phyloP scores from a whole-genome alignment of 1,140 invertebrate species.

The Parapsyche elsis region DNA sequence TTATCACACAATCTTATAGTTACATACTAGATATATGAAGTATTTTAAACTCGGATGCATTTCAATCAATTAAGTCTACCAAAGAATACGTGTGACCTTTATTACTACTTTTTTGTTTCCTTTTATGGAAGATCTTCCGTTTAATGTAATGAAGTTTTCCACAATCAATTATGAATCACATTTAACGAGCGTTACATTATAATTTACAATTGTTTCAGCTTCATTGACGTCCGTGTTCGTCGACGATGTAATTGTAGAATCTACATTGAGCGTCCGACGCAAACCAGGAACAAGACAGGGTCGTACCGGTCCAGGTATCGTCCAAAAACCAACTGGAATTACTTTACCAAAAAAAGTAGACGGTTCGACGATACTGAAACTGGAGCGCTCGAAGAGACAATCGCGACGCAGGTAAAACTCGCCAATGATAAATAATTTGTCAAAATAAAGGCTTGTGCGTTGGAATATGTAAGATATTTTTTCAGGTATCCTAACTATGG shows the following conservation, averaged over 20 bases:
- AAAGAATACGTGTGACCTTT: too few species aligned
- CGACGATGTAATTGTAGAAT: conserved; percentile 62
- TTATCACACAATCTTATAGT: too few species aligned
- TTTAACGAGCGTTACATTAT: not conserved
- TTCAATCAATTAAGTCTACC: too few species aligned
- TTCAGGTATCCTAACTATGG: conserved; percentile 35
- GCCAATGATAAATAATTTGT: conserved; percentile 11
- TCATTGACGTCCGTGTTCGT: conserved; percentile 50
- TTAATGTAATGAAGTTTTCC: not conserved
- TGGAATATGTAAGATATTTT: conserved; percentile 12
- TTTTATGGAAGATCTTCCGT: not conserved
- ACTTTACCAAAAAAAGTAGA: conserved; percentile 38
- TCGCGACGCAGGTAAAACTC: conserved; percentile 22
- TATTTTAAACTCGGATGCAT: too few species aligned
- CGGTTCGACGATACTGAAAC: conserved; percentile 40
- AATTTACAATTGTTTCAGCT: conserved; percentile 40
- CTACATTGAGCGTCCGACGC: conserved; percentile 60
- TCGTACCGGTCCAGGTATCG: conserved; percentile 18
- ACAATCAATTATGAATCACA: not conserved
- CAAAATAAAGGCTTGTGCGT: not conserved
- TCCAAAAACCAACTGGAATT: not conserved
- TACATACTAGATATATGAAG: too few species aligned
- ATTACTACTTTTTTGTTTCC: too few species aligned
- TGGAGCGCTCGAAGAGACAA: conserved; percentile 45
- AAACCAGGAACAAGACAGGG: conserved; percentile 58